These are phyloP conservation scores for Gisinianus flammeolus DNA, from an alignment of 2,888 invertebrate genomes.

Conservation along the genomic window DNA sequence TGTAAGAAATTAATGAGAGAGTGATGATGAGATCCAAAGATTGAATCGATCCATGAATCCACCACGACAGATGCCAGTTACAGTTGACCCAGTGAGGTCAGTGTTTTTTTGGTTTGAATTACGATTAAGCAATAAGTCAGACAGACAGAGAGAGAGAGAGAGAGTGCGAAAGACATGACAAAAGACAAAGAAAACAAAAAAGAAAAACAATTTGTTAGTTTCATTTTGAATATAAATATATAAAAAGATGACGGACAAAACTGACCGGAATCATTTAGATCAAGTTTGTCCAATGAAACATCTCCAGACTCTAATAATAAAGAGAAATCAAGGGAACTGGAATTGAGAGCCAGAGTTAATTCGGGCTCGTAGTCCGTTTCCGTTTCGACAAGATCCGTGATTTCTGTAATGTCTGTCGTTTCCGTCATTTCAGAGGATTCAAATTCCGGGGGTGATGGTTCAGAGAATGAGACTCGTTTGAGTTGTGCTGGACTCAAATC, in stretches of 20 bases:
- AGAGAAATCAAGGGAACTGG: neutral
- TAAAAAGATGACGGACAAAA: too few relatives aligned
- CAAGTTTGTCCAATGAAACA: conserved; percentile 33
- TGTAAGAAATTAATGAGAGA: too few relatives aligned
- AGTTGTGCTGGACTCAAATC: neutral
- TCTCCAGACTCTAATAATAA: neutral
- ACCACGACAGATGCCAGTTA: neutral
- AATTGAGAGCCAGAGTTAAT: neutral
- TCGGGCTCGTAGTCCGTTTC: neutral
- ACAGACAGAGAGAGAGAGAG: conserved; percentile 40
- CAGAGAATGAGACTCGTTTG: neutral
- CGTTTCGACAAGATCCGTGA: neutral
- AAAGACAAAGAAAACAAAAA: conserved; percentile 45
- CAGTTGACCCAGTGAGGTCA: neutral
- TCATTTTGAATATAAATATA: conserved; percentile 30
- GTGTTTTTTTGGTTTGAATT: neutral
- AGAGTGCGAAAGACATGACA: conserved; percentile 36
- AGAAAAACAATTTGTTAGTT: conserved; percentile 48
- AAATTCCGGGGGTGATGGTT: neutral
- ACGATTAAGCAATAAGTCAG: neutral
- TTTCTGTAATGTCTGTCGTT: neutral
- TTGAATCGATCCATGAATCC: neutral
- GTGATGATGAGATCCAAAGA: too few relatives aligned
- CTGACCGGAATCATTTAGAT: conserved; percentile 54
- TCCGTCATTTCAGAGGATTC: neutral